Conservation (phyloP, 92 coral and sea anemone genomes). For the Palythoa grandiflora region DNA sequence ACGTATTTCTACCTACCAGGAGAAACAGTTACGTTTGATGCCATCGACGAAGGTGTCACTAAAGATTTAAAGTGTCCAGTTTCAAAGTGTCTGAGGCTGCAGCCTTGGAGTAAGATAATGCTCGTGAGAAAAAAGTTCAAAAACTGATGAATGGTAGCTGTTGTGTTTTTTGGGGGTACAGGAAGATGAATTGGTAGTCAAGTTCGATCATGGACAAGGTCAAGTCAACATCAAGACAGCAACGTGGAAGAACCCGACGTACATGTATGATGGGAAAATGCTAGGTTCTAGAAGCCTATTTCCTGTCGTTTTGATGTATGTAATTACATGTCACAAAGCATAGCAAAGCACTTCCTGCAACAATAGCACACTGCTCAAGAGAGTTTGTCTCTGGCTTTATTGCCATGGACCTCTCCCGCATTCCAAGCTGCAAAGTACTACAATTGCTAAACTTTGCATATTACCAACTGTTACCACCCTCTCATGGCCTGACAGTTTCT, state of each 20-base stretch:
- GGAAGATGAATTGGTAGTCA: conserved; percentile 16
- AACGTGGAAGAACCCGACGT: conserved; percentile 46
- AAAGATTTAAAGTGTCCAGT: conserved; percentile 57
- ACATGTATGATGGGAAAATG: conserved; percentile 21
- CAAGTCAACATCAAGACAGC: background rate
- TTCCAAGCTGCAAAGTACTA: too few species aligned
- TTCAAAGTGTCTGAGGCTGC: conserved; percentile 15
- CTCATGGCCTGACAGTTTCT: too few species aligned
- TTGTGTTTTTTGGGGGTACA: conserved; percentile 37
- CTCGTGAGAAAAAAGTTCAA: conserved; percentile 41
- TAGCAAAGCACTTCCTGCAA: conserved; percentile 37
- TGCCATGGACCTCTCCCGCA: background rate
- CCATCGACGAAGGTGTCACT: conserved; percentile 54
- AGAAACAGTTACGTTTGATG: conserved; percentile 35
- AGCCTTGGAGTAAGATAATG: conserved; percentile 46
- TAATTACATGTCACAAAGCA: conserved; percentile 58
- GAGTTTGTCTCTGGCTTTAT: conserved; percentile 55
- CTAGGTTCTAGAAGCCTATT: conserved; percentile 50
- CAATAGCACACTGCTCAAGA: conserved; percentile 47
- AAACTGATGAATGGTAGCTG: conserved; percentile 32
- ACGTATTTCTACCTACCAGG: conserved; percentile 56
- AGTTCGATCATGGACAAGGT: background rate
- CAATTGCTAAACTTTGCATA: too few species aligned
- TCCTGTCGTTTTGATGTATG: conserved; percentile 54
- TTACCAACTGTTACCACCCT: too few species aligned